Evolutionary conservation across 2,797 vertebrate species (phyloP), one percentile per base, ranked within the genome.

Genomic region (Toxotes lorentzi): DNA sequence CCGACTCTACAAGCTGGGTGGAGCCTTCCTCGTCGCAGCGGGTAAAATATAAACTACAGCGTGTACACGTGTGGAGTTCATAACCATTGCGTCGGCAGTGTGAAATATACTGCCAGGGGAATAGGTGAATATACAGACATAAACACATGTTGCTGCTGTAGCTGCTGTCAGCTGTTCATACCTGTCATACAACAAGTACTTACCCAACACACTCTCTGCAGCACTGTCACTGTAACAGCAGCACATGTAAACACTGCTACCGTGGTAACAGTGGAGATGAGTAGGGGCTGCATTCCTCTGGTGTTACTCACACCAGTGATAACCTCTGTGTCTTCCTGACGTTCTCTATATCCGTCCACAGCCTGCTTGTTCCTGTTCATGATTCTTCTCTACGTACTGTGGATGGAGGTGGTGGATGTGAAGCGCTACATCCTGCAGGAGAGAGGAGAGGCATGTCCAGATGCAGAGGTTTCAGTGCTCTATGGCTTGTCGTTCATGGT

Each of bases 401-500:
- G 97, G 97, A 96, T 96, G 90, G 97, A 97, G 92, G 90, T 92
- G 73, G 95, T 93, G 12, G 96, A 97, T 27, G 95, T 97, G 67
- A 91, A 88, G 66, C 90, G 89, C 78, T 97, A 97, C 79, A 82
- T 97, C 82, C 93, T 97, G 21, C 94, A 96, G 86, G 96, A 97
- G 90, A 93, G 92, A 50, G 96, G 94, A 0, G 91, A 95, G 40
- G 14, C 7, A 1, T 97, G 97, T 77, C 69, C 81, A 8, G 61
- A 82, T 0, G 89, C 90, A 0, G 56, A 91, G 0, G 90, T 97
- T 1, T 89, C 85, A 0, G 91, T 95, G 40, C 91, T 93, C 35
- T 97, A 98, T 0, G 96, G 97, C 1, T 96, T 96, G 94, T 97
- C 96, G 0, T 97, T 97, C 85, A 95, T 97, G 91, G 95, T 94